Evolutionary conservation across 2,113 vertebrate genomes (phyloP).

Genomic region (Globicephala melas): DNA sequence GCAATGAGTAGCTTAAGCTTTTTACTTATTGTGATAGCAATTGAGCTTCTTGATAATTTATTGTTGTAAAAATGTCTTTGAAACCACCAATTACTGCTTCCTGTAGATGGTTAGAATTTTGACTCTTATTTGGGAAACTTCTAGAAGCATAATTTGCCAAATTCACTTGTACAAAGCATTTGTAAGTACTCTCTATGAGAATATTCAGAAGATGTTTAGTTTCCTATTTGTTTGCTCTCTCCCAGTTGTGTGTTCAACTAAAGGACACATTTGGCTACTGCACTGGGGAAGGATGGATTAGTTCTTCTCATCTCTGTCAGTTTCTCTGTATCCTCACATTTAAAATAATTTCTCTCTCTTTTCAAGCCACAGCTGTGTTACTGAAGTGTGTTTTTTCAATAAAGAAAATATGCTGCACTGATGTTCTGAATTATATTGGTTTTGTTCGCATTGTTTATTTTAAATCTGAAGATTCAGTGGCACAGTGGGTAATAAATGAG

Average conservation of each 20-base stretch:
- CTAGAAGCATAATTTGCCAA: conserved; percentile 51
- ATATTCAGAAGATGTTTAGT: conserved; percentile 45
- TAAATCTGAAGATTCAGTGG: conserved; percentile 49
- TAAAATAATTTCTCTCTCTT: conserved; percentile 46
- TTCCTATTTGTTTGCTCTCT: conserved; percentile 1
- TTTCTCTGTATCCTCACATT: conserved; percentile 53
- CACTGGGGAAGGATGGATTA: neutral
- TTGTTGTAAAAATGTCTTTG: conserved; percentile 31
- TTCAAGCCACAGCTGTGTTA: conserved; percentile 70
- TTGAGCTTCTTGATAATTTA: conserved; percentile 18
- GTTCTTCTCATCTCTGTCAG: conserved; percentile 47
- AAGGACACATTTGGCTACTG: conserved; percentile 21
- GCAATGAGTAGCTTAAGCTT: neutral
- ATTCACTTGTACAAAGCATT: neutral
- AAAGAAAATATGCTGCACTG: conserved; percentile 69
- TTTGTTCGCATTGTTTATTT: conserved; percentile 61
- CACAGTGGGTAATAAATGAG: conserved; percentile 31
- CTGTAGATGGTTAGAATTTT: conserved; percentile 50
- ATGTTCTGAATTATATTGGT: conserved; percentile 52
- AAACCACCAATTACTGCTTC: conserved; percentile 3
- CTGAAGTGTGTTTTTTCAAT: conserved; percentile 67
- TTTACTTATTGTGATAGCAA: neutral
- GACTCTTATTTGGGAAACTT: conserved; percentile 40
- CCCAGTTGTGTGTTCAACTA: neutral
- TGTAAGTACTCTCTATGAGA: conserved; percentile 59